phyloP scores from a whole-genome alignment of 2,113 vertebrate species.

The Chloebia gouldiae region DNA sequence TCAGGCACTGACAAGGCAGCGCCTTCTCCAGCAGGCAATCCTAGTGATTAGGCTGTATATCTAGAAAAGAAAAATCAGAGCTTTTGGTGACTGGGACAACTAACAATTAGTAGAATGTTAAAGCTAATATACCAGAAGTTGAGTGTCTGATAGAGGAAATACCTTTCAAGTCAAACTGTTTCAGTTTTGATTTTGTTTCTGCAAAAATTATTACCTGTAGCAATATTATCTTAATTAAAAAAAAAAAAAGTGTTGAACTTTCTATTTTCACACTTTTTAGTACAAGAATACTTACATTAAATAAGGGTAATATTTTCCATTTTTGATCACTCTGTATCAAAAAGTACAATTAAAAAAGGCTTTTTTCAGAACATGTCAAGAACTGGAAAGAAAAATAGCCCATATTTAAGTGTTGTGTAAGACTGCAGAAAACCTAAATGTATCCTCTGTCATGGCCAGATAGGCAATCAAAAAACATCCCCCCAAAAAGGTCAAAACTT shows the following conservation, averaged over 20 bases:
- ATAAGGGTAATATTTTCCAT: background rate
- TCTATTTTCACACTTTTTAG: background rate
- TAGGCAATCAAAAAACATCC: background rate
- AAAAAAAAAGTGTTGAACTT: background rate
- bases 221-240: background rate
- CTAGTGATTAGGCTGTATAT: background rate
- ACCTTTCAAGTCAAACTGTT: background rate
- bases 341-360: background rate
- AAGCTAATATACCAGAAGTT: background rate
- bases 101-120: background rate
- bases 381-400: background rate
- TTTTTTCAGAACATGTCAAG: background rate
- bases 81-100: background rate
- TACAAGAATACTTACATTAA: background rate
- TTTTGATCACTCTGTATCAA: background rate
- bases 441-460: background rate
- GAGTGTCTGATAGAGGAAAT: background rate
- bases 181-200: background rate
- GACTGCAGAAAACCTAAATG: background rate
- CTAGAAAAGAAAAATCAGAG: background rate
- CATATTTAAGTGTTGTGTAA: background rate
- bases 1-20: background rate
- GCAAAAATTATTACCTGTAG: background rate
- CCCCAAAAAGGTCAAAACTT: background rate
- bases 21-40: background rate